Conservation (phyloP, 2,113 vertebrate species). For the Grallaria varia region DNA sequence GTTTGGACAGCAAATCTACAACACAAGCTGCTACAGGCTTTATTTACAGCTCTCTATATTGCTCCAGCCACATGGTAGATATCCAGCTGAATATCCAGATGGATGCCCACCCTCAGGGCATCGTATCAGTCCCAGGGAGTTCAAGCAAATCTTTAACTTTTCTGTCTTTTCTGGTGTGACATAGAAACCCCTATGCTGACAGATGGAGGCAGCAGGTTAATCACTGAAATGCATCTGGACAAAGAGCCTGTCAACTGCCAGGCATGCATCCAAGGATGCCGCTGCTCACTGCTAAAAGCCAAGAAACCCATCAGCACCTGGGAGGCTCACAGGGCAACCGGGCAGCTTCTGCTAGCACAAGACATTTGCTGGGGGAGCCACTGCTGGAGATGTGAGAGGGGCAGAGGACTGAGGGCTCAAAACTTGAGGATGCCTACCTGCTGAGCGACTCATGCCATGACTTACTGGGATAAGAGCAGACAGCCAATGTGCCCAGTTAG, state of each 20-base stretch:
- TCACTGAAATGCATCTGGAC: background rate
- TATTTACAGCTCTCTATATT: background rate
- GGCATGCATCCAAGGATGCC: background rate
- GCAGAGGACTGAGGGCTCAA: background rate
- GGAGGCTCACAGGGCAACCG: rapidly evolving
- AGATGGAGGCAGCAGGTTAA: background rate
- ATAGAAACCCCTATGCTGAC: background rate
- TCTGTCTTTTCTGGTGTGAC: background rate
- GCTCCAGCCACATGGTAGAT: rapidly evolving
- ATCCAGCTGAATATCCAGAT: background rate
- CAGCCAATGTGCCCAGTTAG: rapidly evolving
- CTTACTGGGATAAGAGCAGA: background rate
- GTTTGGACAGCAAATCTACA: background rate
- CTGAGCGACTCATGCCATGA: background rate
- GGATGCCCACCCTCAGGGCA: background rate
- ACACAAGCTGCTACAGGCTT: background rate
- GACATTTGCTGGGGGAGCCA: rapidly evolving
- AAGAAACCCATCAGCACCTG: rapidly evolving
- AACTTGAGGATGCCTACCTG: rapidly evolving
- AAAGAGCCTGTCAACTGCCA: background rate
- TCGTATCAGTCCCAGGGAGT: background rate
- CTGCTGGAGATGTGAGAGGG: rapidly evolving
- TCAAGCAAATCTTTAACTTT: background rate
- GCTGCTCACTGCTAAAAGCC: background rate
- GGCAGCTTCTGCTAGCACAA: background rate